Evolutionary conservation across 2,888 invertebrate species (phyloP), one percentile per base, ranked within the genome.

Genomic region (Caenorhabditis japonica): DNA sequence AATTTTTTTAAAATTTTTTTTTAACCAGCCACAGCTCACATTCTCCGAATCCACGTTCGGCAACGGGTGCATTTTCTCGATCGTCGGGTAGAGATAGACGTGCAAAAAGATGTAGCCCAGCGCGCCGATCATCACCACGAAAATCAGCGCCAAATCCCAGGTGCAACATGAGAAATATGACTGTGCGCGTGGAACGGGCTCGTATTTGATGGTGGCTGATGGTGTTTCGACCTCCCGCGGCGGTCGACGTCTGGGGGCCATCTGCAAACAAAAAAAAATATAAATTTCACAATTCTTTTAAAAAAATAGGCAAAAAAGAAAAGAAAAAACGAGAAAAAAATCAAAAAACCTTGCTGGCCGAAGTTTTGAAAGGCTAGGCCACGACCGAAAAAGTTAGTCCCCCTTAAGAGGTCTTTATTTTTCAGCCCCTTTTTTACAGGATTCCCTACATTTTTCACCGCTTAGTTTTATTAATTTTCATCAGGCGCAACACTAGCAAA

Each of bases 21-120:
- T 30, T 30, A 33, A 33, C 12, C 33, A 4, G 10, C 30, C 13
- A 12, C n/a, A 5, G 1, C 39, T 33, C 19, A 66, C 66, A 25
- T 12, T 56, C 10, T 66, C 73, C 15, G 49, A 19, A 17, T 73
- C 73, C 7, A 74, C 34, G 33, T 34, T 74, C 51, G 38, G 62
- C 30, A 74, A 25, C n/a, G 61, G 68, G 27, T 33, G 44, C 8
- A 74, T 21, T 51, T 55, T 74, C 8, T 74, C 74, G 12, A 74
- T 7, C 7, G 44, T 41, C n/a, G 68, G 74, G 15, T 61, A 56
- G 8, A 74, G 38, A 19, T 52, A 53, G 3, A 69, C 17, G 38
- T 74, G 51, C 4, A 74, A 49, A 10, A 62, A 13, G 21, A 73
- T 61, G 43, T 58, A 61, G 19, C 27, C 46, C 8, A 49, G 33